Conservation (phyloP, 2,797 vertebrate genomes). For the Malurus leucopterus region DNA sequence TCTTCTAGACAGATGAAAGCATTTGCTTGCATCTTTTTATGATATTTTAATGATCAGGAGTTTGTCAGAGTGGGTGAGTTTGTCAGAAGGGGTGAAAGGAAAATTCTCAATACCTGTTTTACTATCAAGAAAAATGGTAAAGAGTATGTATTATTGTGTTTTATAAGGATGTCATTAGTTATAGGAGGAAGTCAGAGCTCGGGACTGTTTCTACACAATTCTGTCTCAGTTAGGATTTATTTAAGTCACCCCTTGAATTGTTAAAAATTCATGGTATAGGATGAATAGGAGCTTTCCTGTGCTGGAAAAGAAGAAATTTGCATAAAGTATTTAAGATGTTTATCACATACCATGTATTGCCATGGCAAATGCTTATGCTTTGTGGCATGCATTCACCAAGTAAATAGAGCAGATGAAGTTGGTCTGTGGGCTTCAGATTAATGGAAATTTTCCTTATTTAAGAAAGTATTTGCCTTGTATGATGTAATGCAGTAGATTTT, state of each 20-base stretch:
- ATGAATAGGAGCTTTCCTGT: neutral
- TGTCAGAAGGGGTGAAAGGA: neutral
- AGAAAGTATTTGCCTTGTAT: neutral
- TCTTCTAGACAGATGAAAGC: neutral
- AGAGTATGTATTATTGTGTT: neutral
- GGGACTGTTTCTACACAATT: neutral
- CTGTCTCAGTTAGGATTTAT: neutral
- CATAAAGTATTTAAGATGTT: neutral
- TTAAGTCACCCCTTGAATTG: neutral
- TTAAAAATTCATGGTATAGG: neutral
- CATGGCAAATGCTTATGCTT: neutral
- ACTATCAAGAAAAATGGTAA: neutral
- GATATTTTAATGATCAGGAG: neutral
- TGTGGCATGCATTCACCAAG: neutral
- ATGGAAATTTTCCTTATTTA: neutral
- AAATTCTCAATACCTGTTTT: neutral
- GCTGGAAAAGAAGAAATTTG: neutral
- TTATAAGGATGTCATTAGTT: neutral
- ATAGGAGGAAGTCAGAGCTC: neutral
- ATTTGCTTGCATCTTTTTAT: neutral
- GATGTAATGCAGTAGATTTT: neutral
- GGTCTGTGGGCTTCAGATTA: neutral
- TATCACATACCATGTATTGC: neutral
- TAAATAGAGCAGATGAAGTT: neutral
- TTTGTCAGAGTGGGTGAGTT: neutral